Percentiles rank a stretch among this genome's conserved stretches.
Conservation (phyloP, 2,797 vertebrate genomes). For the Staurois parvus region DNA sequence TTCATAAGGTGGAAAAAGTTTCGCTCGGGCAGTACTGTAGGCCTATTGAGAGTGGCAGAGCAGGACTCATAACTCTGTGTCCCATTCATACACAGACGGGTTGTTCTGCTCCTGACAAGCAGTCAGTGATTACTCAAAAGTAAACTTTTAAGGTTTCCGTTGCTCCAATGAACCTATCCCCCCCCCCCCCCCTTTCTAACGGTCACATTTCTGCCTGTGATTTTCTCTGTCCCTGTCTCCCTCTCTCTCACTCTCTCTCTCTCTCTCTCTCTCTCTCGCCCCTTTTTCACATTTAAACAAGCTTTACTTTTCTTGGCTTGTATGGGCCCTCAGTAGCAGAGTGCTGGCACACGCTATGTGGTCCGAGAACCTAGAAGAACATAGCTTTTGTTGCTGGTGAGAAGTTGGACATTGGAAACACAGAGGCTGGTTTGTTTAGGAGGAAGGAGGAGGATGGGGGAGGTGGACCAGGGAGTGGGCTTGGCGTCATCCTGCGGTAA, state of each 20-base stretch:
- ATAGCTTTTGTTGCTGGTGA: slow-evolving; percentile 75
- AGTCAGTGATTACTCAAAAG: slow-evolving; percentile 81
- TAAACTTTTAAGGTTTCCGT: slow-evolving; percentile 80
- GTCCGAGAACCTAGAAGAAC: slow-evolving; percentile 71
- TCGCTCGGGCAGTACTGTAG: slow-evolving; percentile 78
- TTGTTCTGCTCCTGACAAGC: slow-evolving; percentile 80
- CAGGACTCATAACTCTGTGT: slow-evolving; percentile 66
- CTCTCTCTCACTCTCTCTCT: slow-evolving; percentile 60
- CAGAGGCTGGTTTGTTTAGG: slow-evolving; percentile 72
- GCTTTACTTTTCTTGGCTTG: slow-evolving; percentile 71
- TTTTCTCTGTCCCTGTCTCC: slow-evolving; percentile 65
- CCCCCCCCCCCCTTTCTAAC: slow-evolving; percentile 59
- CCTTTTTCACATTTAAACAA: slow-evolving; percentile 68
- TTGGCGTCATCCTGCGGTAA: slow-evolving; percentile 60
- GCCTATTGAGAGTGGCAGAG: slow-evolving; percentile 72
- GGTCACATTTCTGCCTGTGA: slow-evolving; percentile 65
- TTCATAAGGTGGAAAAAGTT: slow-evolving; percentile 80
- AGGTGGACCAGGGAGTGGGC: slow-evolving; percentile 48
- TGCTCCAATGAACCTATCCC: slow-evolving; percentile 63
- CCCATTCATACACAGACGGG: slow-evolving; percentile 68
- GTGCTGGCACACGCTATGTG: slow-evolving; percentile 73
- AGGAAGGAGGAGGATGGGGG: slow-evolving; percentile 63
- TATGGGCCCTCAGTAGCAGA: slow-evolving; percentile 63
- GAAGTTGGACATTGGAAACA: slow-evolving; percentile 69
- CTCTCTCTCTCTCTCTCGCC: slow-evolving; percentile 38